Conservation (phyloP, 2,888 invertebrate species). For the Hyposoter dolosus region DNA sequence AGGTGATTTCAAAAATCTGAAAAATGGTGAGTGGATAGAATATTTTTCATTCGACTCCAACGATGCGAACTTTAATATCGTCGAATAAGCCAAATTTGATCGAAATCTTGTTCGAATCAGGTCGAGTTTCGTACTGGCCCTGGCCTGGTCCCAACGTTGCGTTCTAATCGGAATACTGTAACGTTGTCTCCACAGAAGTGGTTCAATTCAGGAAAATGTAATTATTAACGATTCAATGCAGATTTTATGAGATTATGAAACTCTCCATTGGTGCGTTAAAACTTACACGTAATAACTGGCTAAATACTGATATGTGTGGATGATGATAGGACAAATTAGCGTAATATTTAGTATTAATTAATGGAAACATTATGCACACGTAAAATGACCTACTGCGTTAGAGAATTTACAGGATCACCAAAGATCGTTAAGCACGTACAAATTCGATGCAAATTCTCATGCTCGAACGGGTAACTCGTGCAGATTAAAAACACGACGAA, state of each 20-base stretch:
- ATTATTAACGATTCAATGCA: background rate
- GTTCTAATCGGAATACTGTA: too few species aligned
- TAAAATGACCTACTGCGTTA: background rate
- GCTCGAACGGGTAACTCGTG: background rate
- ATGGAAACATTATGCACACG: background rate
- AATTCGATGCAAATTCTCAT: background rate
- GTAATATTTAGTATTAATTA: background rate
- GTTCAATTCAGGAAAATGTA: background rate
- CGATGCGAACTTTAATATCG: too few species aligned
- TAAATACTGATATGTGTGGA: background rate
- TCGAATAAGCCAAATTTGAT: too few species aligned
- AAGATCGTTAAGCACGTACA: background rate
- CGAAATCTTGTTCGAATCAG: too few species aligned
- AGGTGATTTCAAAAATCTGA: too few species aligned
- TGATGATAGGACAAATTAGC: background rate
- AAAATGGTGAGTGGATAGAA: too few species aligned
- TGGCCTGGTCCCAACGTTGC: too few species aligned
- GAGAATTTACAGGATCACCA: background rate
- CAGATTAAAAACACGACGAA: background rate
- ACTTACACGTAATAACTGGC: background rate
- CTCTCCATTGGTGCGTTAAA: background rate
- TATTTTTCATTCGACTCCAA: too few species aligned
- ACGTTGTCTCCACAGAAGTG: background rate
- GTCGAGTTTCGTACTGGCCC: too few species aligned
- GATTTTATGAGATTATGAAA: conserved; percentile 6